Conservation (phyloP, 2,888 invertebrate species). For the Ischnura elegans region DNA sequence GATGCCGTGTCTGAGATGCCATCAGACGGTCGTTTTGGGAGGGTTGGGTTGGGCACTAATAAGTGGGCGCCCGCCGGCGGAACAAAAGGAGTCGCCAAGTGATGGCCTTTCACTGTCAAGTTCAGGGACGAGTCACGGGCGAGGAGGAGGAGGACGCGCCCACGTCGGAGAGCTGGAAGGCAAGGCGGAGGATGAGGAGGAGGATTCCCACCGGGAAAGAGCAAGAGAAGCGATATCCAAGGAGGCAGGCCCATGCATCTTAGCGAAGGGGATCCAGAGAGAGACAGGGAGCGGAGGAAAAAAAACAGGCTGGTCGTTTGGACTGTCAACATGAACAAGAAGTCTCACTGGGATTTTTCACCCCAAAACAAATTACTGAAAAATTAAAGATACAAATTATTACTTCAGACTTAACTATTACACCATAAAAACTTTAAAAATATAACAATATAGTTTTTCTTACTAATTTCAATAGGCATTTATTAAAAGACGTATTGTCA, state of each 20-base stretch:
- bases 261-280: background rate
- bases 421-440: too few species aligned
- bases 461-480: too few species aligned
- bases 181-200: background rate
- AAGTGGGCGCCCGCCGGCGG: background rate
- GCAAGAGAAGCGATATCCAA: background rate
- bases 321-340: too few species aligned
- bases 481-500: too few species aligned
- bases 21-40: background rate
- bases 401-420: too few species aligned
- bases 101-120: slow-evolving; percentile 64
- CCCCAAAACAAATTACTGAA: too few species aligned
- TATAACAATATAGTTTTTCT: too few species aligned
- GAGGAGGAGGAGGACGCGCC: background rate
- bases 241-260: too few species aligned
- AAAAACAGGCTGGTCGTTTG: too few species aligned
- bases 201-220: background rate
- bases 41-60: background rate
- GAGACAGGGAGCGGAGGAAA: background rate
- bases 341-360: too few species aligned
- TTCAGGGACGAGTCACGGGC: slow-evolving; percentile 47
- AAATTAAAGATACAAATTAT: too few species aligned
- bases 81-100: slow-evolving; percentile 48
- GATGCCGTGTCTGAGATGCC: background rate
- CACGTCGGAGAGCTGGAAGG: background rate